These are phyloP conservation scores for Tragopan temminckii DNA, from an alignment of 2,797 vertebrate species.

Conservation along the genomic window DNA sequence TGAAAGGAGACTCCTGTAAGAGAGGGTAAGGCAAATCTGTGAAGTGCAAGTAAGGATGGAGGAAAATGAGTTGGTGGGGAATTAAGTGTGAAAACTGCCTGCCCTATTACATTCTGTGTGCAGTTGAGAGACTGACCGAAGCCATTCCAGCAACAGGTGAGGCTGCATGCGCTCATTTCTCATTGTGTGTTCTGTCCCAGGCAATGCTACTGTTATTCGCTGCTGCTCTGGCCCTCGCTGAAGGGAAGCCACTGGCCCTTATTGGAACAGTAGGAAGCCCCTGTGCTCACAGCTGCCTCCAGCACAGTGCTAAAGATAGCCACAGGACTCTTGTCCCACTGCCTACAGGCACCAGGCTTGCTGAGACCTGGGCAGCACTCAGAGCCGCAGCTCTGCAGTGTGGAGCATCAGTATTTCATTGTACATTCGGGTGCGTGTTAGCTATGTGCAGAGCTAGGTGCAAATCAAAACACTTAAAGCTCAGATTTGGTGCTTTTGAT, in stretches of 20 bases:
- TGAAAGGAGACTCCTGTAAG: neutral
- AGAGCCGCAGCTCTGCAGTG: accelerated
- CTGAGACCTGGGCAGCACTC: neutral
- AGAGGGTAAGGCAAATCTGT: neutral
- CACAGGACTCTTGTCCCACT: neutral
- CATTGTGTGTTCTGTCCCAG: accelerated
- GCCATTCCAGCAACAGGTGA: neutral
- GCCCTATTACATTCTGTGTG: neutral
- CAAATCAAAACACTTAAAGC: neutral
- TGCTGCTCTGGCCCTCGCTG: neutral
- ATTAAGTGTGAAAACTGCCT: neutral
- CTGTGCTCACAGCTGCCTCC: neutral
- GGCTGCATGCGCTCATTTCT: neutral
- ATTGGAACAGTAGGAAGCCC: neutral
- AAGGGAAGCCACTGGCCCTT: neutral
- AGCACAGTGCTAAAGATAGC: neutral
- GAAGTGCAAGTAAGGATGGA: neutral
- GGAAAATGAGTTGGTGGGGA: neutral
- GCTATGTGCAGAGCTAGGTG: neutral
- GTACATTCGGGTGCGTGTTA: neutral
- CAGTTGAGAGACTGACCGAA: neutral
- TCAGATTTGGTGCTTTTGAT: neutral
- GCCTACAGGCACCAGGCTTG: neutral
- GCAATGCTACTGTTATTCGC: neutral
- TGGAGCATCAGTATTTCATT: accelerated